These are phyloP conservation scores for Eulemur macaco DNA, from an alignment of 2,113 vertebrate species.

Conservation along the genomic window DNA sequence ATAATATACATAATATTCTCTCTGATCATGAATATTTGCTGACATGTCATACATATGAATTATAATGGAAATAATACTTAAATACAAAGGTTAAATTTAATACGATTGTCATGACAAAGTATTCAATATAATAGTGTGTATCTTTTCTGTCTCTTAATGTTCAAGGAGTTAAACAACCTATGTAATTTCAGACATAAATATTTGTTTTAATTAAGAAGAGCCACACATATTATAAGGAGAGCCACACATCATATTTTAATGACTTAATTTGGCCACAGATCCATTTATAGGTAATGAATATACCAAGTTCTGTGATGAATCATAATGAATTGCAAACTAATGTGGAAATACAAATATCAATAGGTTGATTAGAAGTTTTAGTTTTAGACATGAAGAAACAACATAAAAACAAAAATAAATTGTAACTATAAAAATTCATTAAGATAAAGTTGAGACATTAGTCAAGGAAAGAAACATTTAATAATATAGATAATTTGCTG, in stretches of 20 bases:
- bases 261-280: neutral
- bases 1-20: neutral
- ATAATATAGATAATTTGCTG: neutral
- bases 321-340: neutral
- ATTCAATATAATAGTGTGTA: neutral
- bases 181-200: neutral
- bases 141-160: neutral
- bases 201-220: constrained; percentile 35
- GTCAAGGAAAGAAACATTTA: neutral
- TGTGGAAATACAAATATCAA: neutral
- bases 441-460: neutral
- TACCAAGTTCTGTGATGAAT: neutral
- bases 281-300: neutral
- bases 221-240: neutral
- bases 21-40: neutral
- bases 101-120: neutral
- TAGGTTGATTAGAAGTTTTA: neutral
- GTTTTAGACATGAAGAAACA: neutral
- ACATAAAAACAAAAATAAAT: neutral
- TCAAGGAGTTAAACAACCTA: neutral
- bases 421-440: neutral
- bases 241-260: neutral
- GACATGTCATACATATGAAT: neutral
- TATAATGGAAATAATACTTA: neutral
- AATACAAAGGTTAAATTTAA: constrained; percentile 42